Conservation (phyloP, 2,888 invertebrate genomes). For the Coremacera marginata region DNA sequence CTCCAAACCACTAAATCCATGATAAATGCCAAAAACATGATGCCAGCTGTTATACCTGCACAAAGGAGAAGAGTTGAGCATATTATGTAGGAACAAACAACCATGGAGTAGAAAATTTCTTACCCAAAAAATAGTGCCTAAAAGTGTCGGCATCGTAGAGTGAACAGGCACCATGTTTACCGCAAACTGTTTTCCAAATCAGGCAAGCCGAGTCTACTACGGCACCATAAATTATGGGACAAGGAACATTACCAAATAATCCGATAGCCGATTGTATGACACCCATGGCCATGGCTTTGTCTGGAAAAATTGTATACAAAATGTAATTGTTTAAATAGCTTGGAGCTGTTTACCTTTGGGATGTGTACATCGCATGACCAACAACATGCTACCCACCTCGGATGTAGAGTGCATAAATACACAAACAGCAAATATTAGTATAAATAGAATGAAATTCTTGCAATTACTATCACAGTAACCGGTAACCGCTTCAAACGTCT, state of each 20-base stretch:
- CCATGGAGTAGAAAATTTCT: constrained; percentile 48
- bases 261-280: constrained; percentile 94
- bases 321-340: no score
- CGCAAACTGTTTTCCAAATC: constrained; percentile 86
- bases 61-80: constrained; percentile 39
- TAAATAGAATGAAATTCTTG: constrained; percentile 83
- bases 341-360: constrained; percentile 74
- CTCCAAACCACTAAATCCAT: constrained; percentile 92
- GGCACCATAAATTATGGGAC: constrained; percentile 93
- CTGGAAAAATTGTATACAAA: constrained; percentile 69
- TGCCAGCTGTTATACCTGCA: constrained; percentile 85
- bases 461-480: constrained; percentile 88
- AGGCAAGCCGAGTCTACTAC: constrained; percentile 93
- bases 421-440: constrained; percentile 85
- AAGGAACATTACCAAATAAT: constrained; percentile 93
- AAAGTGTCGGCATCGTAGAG: constrained; percentile 89
- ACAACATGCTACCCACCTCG: constrained; percentile 90
- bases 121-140: constrained; percentile 88
- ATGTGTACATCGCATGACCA: constrained; percentile 91
- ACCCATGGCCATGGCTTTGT: constrained; percentile 95
- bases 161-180: constrained; percentile 85
- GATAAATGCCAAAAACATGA: constrained; percentile 88
- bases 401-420: constrained; percentile 94
- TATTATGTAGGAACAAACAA: background rate
- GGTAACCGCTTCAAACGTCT: constrained; percentile 73